Conservation (phyloP, 2,797 vertebrate genomes). For the Ceryle rudis region DNA sequence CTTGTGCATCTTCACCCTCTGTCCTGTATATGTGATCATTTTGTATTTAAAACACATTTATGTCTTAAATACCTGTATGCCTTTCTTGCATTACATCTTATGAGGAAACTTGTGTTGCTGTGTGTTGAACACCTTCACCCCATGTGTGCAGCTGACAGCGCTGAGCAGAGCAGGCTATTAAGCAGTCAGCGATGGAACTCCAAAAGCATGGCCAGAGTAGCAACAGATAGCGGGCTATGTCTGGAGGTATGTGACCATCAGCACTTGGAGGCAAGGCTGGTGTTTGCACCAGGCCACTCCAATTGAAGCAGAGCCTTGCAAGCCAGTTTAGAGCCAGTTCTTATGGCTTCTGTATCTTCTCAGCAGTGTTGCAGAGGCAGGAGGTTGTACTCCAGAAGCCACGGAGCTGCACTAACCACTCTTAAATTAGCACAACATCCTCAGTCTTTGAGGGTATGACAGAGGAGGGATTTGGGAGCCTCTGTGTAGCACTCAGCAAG, state of each 20-base stretch:
- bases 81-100: not conserved
- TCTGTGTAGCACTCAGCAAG: not conserved
- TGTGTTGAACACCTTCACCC: rapidly evolving
- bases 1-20: not conserved
- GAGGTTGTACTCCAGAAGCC: not conserved
- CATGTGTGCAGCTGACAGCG: rapidly evolving
- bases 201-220: rapidly evolving
- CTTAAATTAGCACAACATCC: not conserved
- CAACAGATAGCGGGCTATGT: not conserved
- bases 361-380: not conserved
- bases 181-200: not conserved
- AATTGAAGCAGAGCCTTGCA: not conserved
- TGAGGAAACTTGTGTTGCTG: not conserved
- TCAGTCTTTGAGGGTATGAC: not conserved
- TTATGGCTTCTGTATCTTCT: not conserved
- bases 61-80: not conserved
- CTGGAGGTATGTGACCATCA: not conserved
- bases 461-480: not conserved
- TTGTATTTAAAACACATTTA: not conserved
- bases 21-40: not conserved
- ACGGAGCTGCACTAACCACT: rapidly evolving
- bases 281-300: not conserved
- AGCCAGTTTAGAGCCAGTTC: not conserved
- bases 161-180: not conserved
- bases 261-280: not conserved